These are phyloP conservation scores for Doris montereyensis DNA, from an alignment of 2,888 invertebrate genomes.

Conservation along the genomic window DNA sequence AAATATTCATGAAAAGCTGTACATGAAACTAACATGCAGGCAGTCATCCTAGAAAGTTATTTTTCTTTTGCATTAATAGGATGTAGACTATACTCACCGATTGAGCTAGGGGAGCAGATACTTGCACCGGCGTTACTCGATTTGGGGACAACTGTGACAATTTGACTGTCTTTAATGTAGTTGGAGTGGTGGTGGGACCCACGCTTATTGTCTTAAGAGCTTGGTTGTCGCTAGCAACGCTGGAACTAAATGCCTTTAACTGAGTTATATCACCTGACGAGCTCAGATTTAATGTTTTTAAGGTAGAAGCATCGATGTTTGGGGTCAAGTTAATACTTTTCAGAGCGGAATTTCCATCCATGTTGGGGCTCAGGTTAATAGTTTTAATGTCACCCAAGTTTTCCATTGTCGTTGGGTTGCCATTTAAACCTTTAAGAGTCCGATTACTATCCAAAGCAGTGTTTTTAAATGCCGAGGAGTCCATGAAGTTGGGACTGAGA, in stretches of 20 bases:
- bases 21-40: too few species aligned
- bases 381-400: slow-evolving; percentile 15
- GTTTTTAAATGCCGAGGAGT: too few species aligned
- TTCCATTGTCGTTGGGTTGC: not conserved
- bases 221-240: slow-evolving; percentile 7
- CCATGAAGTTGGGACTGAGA: slow-evolving; percentile 29
- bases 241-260: slow-evolving; percentile 36
- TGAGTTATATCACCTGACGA: slow-evolving; percentile 30
- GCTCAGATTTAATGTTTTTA: slow-evolving; percentile 42
- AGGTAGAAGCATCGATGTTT: not conserved
- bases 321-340: slow-evolving; percentile 32
- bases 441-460: too few species aligned
- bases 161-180: slow-evolving; percentile 38
- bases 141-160: slow-evolving; percentile 40
- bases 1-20: too few species aligned
- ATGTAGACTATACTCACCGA: slow-evolving; percentile 35
- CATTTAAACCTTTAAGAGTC: not conserved
- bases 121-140: slow-evolving; percentile 38
- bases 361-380: slow-evolving; percentile 29
- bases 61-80: too few species aligned
- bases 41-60: too few species aligned
- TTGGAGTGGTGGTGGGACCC: slow-evolving; percentile 13
- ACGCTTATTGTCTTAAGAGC: slow-evolving; percentile 28
- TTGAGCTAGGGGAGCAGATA: slow-evolving; percentile 35
- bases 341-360: slow-evolving; percentile 20